Conservation (phyloP, 92 coral and sea anemone species). For the Parazoanthus darwini region DNA sequence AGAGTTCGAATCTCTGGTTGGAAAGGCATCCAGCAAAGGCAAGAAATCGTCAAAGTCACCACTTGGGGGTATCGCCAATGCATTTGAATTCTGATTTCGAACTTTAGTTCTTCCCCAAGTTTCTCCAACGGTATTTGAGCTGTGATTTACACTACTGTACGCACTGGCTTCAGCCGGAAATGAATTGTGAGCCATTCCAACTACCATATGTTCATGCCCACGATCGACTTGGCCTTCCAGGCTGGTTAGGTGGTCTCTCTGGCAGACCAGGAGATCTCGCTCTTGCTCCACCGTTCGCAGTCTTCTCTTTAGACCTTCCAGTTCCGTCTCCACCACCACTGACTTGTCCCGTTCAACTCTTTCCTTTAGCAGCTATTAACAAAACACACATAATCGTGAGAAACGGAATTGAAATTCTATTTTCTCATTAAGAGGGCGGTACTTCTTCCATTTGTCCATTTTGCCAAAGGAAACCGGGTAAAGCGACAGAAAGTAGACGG, state of each 20-base stretch:
- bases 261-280: conserved; percentile 50
- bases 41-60: background rate
- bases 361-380: conserved; percentile 59
- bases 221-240: conserved; percentile 36
- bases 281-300: conserved; percentile 69
- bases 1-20: conserved; percentile 1
- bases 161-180: background rate
- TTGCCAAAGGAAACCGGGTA: too few relatives aligned
- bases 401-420: too few relatives aligned
- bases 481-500: too few relatives aligned
- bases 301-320: conserved; percentile 56
- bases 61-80: background rate
- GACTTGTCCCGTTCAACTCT: conserved; percentile 60
- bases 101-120: background rate
- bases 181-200: background rate
- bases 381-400: background rate
- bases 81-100: background rate
- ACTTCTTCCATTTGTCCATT: too few relatives aligned
- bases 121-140: background rate
- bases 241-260: conserved; percentile 59
- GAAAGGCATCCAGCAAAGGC: background rate
- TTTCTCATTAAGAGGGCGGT: too few relatives aligned
- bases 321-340: conserved; percentile 60
- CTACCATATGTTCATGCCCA: background rate
- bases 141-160: background rate